Evolutionary conservation across 2,797 vertebrate genomes (phyloP).

Genomic region (Emydoidea blandingii): DNA sequence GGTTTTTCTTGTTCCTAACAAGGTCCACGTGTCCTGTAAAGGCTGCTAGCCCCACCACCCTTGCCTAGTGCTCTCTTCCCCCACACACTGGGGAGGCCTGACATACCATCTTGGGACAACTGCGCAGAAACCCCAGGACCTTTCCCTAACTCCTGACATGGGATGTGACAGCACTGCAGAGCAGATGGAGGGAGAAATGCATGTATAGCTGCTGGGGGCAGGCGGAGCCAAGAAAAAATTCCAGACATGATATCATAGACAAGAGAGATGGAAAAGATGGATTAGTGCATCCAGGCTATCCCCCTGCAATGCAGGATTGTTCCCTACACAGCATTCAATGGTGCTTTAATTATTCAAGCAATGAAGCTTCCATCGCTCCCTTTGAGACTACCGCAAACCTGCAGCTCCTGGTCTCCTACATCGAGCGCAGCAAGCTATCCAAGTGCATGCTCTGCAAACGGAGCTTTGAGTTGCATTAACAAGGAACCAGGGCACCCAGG

Average conservation of each 20-base stretch:
- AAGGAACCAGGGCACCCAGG: slow-evolving; percentile 16
- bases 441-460: background rate
- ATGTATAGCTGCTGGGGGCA: background rate
- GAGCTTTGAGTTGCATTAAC: background rate
- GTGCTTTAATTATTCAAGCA: background rate
- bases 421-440: background rate
- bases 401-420: background rate
- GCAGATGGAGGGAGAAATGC: too few species aligned
- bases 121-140: background rate
- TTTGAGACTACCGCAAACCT: background rate
- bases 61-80: background rate
- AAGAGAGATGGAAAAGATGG: background rate
- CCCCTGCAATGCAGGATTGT: background rate
- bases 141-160: background rate
- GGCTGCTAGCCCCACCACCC: background rate
- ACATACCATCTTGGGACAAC: background rate
- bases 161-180: too few species aligned
- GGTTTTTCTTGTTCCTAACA: background rate
- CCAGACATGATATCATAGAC: background rate
- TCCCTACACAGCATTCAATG: background rate
- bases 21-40: background rate
- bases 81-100: background rate
- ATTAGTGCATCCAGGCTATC: background rate
- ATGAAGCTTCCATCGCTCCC: background rate
- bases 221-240: background rate